These are phyloP conservation scores for Lutraria lutraria DNA, from an alignment of 2,888 invertebrate genomes.

Conservation along the genomic window DNA sequence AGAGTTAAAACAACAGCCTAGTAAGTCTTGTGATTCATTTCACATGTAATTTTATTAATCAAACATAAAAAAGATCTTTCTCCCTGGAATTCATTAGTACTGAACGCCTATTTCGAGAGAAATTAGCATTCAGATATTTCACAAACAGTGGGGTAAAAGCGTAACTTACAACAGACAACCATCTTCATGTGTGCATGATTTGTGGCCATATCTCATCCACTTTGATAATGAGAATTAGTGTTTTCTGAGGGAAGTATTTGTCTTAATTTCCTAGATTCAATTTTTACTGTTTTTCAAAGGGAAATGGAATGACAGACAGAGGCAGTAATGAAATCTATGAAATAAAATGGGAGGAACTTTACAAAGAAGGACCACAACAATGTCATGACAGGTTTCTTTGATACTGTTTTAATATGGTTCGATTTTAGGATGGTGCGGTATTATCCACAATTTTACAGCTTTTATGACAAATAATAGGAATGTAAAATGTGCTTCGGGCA, in stretches of 20 bases:
- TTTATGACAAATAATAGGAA: no score
- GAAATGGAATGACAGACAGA: background rate
- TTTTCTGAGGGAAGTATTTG: conserved; percentile 10
- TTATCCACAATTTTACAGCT: no score
- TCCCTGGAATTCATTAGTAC: conserved; percentile 18
- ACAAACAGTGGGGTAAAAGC: background rate
- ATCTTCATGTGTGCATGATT: conserved; percentile 14
- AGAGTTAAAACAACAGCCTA: background rate
- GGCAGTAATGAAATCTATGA: background rate
- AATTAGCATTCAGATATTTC: conserved; percentile 1
- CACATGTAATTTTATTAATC: background rate
- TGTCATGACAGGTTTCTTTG: background rate
- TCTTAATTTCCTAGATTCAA: conserved; percentile 5
- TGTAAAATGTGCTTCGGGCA: no score
- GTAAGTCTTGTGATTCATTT: background rate
- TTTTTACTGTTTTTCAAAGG: background rate
- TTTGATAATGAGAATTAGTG: conserved; percentile 25
- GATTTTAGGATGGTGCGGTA: no score
- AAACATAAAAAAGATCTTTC: conserved; percentile 16
- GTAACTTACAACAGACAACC: background rate
- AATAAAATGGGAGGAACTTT: background rate
- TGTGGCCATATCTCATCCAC: conserved; percentile 15
- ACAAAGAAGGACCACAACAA: background rate
- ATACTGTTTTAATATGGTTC: background rate
- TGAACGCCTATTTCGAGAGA: background rate